Evolutionary conservation across 92 coral and sea anemone genomes (phyloP).

Genomic region (Nematostella vectensis): DNA sequence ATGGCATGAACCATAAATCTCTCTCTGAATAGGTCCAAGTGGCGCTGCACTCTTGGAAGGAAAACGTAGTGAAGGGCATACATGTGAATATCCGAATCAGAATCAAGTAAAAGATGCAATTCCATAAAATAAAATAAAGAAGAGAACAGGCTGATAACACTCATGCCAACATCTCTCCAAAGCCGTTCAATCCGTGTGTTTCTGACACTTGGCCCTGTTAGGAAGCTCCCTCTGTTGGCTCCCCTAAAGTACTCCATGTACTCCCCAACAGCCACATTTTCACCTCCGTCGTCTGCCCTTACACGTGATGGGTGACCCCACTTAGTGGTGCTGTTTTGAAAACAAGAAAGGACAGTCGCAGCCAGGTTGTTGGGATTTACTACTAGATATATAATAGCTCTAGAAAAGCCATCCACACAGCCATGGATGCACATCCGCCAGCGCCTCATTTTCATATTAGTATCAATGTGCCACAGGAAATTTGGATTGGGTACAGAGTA

Average conservation of each 20-base stretch:
- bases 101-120: conserved; percentile 10
- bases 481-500: conserved; percentile 49
- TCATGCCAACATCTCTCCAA: conserved; percentile 43
- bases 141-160: conserved; percentile 22
- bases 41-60: conserved; percentile 25
- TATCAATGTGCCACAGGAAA: conserved; percentile 46
- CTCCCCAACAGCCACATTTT: conserved; percentile 28
- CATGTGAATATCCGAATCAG: conserved; percentile 18
- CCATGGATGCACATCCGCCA: too few relatives aligned
- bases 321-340: conserved; percentile 27
- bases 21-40: conserved; percentile 19
- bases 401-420: too few relatives aligned
- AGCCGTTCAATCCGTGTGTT: conserved; percentile 44
- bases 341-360: conserved; percentile 30
- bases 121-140: conserved; percentile 24
- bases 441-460: conserved; percentile 8
- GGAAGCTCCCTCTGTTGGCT: conserved; percentile 31
- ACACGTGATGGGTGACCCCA: conserved; percentile 40
- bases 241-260: conserved; percentile 24
- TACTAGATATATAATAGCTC: conserved; percentile 15
- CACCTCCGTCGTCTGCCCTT: conserved; percentile 38
- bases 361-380: conserved; percentile 40
- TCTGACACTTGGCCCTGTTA: conserved; percentile 42
- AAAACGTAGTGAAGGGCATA: conserved; percentile 31
- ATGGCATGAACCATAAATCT: conserved; percentile 21